Percentiles rank a stretch among this genome's conserved stretches.
Evolutionary conservation across 1,140 invertebrate genomes (phyloP).

Genomic region (Drosophila pallidifrons): DNA sequence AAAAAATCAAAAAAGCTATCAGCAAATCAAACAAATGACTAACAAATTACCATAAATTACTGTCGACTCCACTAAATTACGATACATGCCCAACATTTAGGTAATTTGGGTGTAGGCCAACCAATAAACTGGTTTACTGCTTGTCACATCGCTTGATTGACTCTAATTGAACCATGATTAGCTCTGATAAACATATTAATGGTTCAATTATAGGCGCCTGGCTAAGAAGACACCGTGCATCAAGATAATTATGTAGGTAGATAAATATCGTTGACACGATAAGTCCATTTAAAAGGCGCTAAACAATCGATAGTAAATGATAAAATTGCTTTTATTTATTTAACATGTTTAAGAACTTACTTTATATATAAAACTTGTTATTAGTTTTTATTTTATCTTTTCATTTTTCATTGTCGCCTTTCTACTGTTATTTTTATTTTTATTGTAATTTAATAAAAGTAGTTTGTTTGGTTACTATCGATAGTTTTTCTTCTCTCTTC

Average conservation of each 20-base stretch:
- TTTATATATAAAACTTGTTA: too few species aligned
- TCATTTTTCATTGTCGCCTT: too few species aligned
- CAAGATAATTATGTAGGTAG: background rate
- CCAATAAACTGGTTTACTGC: slow-evolving; percentile 11
- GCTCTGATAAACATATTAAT: slow-evolving; percentile 15
- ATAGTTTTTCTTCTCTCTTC: too few species aligned
- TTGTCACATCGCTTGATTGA: slow-evolving; percentile 26
- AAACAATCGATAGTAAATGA: background rate
- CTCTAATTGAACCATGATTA: slow-evolving; percentile 42
- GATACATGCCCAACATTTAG: background rate
- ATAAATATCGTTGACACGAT: background rate
- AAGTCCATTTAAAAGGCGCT: background rate
- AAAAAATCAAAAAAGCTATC: background rate
- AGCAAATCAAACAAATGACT: slow-evolving; percentile 8
- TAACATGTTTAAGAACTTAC: too few species aligned
- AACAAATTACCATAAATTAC: slow-evolving; percentile 20
- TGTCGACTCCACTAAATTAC: background rate
- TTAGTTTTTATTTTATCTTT: too few species aligned
- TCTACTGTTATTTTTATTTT: too few species aligned
- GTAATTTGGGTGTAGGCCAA: slow-evolving; percentile 18
- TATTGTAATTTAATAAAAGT: too few species aligned
- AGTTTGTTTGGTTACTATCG: too few species aligned
- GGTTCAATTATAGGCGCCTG: slow-evolving; percentile 15
- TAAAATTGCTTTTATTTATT: background rate
- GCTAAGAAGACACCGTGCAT: background rate